Base-by-base conservation (phyloP, 2,888 invertebrate species). In the Polietes domitor region DNA sequence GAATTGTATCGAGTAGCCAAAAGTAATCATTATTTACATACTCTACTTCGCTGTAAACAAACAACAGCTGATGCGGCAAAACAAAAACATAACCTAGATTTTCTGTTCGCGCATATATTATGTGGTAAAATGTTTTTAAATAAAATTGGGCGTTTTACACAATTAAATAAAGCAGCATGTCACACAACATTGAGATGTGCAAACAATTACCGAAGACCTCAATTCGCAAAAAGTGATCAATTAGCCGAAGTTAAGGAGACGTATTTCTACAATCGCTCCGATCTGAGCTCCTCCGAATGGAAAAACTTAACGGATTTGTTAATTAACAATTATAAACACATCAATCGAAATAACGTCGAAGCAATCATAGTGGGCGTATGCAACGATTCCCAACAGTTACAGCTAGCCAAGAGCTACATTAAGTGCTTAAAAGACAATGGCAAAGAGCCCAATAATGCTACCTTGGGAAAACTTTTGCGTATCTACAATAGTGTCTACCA, bases 381-480 rank as follows among this genome's bases (percentile, higher is more conserved):
- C 90, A 89, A 81, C 50, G 88, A 87, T 4, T 86, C 88, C 0
- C 92, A 92, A 37, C 92, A 94, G 55, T 91, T 93, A 70, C 88
- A 93, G 63, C 88, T 93, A 41, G 95, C 94, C 0, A 91, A 93
- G 80, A 94, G 93, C 37, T 96, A 94, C 91, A 90, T 95, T 0
- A 89, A 93, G 6, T 94, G 94, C 92, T 90, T 96, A 43, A 91
- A 92, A 85, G 88, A 88, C 0, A 92, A 92, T 74, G 92, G 93
- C 43, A 90, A 92, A 17, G 91, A 93, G 70, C 91, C 94, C 2
- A 94, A 94, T 90, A 87, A 95, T 43, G 94, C 94, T 0, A 92
- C 94, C 0, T 90, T 94, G 63, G 94, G 94, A 77, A 94, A 94
- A 65, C 92, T 95, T 72, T 89, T 96, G 76, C 89, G 91, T 80